Base-by-base conservation (phyloP, 2,888 invertebrate genomes). In the Eilema griseolum region DNA sequence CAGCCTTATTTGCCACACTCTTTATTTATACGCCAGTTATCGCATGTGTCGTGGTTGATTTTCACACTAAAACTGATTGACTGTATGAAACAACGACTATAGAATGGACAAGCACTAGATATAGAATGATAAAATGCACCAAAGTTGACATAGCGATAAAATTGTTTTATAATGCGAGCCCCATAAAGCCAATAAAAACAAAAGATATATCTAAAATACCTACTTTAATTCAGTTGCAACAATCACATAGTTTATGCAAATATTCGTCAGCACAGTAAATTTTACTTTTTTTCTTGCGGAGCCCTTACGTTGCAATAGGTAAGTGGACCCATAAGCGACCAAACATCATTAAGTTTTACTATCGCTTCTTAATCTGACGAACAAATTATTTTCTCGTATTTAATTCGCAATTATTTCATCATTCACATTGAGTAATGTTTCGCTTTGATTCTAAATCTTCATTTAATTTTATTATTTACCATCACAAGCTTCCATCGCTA, bases 271-370 rank as follows among this genome's bases (percentile, higher is more conserved):
- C 95, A 95, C 95, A 93, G 94, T 95, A 92, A 93, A 95, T 88
- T 92, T 94, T 95, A 93, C 89, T 95, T 95, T 95, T 89, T 95
- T 95, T 95, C 94, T 95, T 95, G 95, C 95, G 95, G 95, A 95
- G 95, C 93, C 95, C 95, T 94, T 95, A 93, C 94, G 92, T 95
- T 94, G 93, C 90, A 86, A 89, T 94, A 94, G 95, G 95, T 95
- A 93, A 95, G 95, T 95, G 93, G 93, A 93, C 85, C 91, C 92
- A 92, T 90, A 89, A 89, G 92, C 90, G 89, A 86, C 84, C 75
- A 86, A 84, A 83, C 80, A 85, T 91, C 90, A 90, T 88, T 86
- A 87, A 83, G 74, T 82, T 85, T 90, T 88, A 88, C 90, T 90
- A 87, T 90, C 84, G 94, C 94, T 95, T 94, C 81, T 87, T 76